Base-by-base conservation (phyloP, 37 sponge, comb jelly and placozoan species). In the Amphimedon queenslandica region DNA sequence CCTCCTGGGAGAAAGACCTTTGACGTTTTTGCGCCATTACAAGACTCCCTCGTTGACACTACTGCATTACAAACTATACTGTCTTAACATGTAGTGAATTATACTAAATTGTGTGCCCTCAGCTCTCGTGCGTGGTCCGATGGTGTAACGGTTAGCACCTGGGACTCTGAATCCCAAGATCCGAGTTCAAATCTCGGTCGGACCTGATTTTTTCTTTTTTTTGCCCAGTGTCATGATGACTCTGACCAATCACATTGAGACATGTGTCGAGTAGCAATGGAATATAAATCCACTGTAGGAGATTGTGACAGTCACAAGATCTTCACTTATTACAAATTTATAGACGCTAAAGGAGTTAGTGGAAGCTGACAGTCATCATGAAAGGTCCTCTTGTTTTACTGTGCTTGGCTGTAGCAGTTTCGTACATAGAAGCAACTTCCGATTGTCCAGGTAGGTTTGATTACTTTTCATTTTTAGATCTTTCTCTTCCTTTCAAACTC, bases 161-260 rank as follows among this genome's bases (percentile, higher is more conserved):
- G 79, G 76, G 91, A 90, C 91, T 90, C 91, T 90, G 91, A 90
- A 90, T 90, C 91, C 76, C 79, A 79, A 76, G 85, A 90, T 85
- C 91, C 91, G 91, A 90, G 91, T 90, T 90, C 91, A 75, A 90
- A 79, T 90, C 91, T 85, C 91, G 91, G 91, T 77, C 64, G 80
- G 69, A 90, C 91, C 91, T 90, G 40, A 16, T 70, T 80, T 84
- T 84, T 70, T 64, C n/a, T 29, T 34, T 66, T 34, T 20, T 66
- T 3, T 33, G 23, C 2, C 53, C 4, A 4, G 34, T 72, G 34
- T 40, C 57, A 30, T 55, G 72, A 53, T 47, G 29, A 13, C 1
- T 24, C 28, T 47, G 57, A 72, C 72, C 72, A 72, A 72, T 72
- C 72, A 53, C 1, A 29, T 1, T 72, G n/a, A 5, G 72, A 55